Conservation (phyloP, 2,888 invertebrate genomes). For the Adela reaumurella region DNA sequence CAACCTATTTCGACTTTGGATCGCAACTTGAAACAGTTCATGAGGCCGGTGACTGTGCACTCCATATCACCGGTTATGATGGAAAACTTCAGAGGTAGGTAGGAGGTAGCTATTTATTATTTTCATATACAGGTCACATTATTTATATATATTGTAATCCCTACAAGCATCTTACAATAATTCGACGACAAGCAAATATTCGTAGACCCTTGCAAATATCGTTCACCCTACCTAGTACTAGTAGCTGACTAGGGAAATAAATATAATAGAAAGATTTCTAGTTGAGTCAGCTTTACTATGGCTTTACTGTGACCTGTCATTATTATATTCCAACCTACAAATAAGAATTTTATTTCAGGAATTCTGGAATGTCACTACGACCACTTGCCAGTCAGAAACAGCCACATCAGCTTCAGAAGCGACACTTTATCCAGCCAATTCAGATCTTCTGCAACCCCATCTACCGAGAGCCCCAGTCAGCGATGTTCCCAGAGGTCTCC, state of each 20-base stretch:
- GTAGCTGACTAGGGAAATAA: too few relatives aligned
- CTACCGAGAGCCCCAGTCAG: conserved; percentile 26
- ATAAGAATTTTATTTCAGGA: conserved; percentile 33
- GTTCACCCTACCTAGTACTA: too few relatives aligned
- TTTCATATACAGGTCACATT: conserved; percentile 14
- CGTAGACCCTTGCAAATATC: too few relatives aligned
- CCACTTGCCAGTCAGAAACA: conserved; percentile 47
- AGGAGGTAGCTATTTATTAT: conserved; percentile 5
- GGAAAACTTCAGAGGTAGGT: conserved; percentile 59
- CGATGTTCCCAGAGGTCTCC: conserved; percentile 23
- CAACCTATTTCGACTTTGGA: conserved; percentile 48
- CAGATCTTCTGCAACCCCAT: conserved; percentile 31
- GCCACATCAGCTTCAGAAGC: conserved; percentile 25
- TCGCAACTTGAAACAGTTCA: conserved; percentile 46
- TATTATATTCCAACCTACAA: too few relatives aligned
- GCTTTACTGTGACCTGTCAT: too few relatives aligned
- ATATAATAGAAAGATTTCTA: too few relatives aligned
- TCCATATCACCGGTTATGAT: conserved; percentile 49
- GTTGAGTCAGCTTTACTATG: too few relatives aligned
- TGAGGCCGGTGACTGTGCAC: conserved; percentile 49
- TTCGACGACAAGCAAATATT: too few relatives aligned
- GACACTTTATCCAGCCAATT: conserved; percentile 19
- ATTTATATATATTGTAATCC: too few relatives aligned
- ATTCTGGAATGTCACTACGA: conserved; percentile 63
- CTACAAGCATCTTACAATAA: too few relatives aligned